Conservation (phyloP, 2,888 invertebrate species). For the Luperina nickerlii region DNA sequence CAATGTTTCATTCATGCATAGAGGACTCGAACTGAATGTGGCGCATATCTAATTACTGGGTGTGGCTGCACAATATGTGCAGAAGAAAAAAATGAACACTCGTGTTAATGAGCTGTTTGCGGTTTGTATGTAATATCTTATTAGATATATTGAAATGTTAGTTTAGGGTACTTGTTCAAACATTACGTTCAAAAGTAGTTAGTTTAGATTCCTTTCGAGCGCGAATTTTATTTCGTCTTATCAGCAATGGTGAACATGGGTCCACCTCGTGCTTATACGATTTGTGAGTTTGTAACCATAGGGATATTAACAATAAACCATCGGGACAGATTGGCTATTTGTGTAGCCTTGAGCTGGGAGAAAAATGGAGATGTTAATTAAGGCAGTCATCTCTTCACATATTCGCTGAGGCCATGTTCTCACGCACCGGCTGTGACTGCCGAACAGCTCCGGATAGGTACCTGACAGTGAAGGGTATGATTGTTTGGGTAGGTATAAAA, state of each 20-base stretch:
- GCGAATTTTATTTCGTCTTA: not conserved
- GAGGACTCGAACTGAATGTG: not conserved
- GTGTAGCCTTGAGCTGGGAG: not conserved
- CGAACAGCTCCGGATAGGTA: not conserved
- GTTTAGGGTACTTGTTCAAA: not conserved
- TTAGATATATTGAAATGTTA: conserved; percentile 1
- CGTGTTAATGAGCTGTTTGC: not conserved
- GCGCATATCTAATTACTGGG: not conserved
- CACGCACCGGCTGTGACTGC: not conserved
- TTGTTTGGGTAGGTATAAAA: too few relatives aligned
- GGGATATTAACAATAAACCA: not conserved
- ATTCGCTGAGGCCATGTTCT: not conserved
- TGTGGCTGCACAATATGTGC: not conserved
- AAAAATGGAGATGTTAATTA: not conserved
- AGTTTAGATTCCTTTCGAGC: not conserved
- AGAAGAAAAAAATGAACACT: not conserved
- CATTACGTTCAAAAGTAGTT: not conserved
- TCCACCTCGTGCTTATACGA: not conserved
- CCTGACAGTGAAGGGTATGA: not conserved
- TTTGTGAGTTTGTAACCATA: not conserved
- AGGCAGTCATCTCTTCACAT: not conserved
- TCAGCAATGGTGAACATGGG: not conserved
- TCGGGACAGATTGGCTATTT: not conserved
- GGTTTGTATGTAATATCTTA: not conserved
- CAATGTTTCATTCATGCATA: not conserved